Evolutionary conservation across 2,113 vertebrate genomes (phyloP), one percentile per base, ranked within the genome.

Genomic region (Centropus unirufus): DNA sequence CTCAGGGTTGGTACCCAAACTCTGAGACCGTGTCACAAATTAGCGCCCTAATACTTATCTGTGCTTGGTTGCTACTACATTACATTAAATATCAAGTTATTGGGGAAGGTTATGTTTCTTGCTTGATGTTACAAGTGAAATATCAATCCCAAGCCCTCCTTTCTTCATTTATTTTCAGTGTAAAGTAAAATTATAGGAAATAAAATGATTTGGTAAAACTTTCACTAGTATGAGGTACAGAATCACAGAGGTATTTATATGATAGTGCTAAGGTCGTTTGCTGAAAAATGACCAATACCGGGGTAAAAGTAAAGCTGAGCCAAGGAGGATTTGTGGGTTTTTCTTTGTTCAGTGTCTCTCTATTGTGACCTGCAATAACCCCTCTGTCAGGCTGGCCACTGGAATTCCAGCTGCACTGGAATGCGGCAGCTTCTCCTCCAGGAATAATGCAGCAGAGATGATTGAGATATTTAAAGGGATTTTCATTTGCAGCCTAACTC

Each of bases 351-450:
- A 87, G 21, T 44, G 79, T 83, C 61, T 94, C 46, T 87, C 7
- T 1, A 26, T 78, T 87, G 66, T 97, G 94, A 92, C 92, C 94
- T 94, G 77, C 91, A 94, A 78, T 96, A 96, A 95, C 95, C 92
- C 64, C 80, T 95, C 39, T 1, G 7, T 2, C 7, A 9, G 42
- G 54, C 84, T 62, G 1, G 0, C 77, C 42, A 27, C 55, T 93
- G 90, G 88, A 94, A 94, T 94, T 94, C 92, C 94, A 90, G 95
- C 92, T 83, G 57, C 89, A 75, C 77, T 87, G 95, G 92, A 94
- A 94, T 93, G 92, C 2, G 19, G 57, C 24, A 6, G 83, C 85
- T 84, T 86, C 73, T 96, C 94, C 91, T 76, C 16, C 2, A 84
- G 91, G 83, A 84, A 87, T 67, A 83, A 89, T 93, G 80, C 44